Percentiles rank a stretch among this genome's conserved stretches.
Conservation (phyloP, 2,888 invertebrate species). For the Phortica okadai region DNA sequence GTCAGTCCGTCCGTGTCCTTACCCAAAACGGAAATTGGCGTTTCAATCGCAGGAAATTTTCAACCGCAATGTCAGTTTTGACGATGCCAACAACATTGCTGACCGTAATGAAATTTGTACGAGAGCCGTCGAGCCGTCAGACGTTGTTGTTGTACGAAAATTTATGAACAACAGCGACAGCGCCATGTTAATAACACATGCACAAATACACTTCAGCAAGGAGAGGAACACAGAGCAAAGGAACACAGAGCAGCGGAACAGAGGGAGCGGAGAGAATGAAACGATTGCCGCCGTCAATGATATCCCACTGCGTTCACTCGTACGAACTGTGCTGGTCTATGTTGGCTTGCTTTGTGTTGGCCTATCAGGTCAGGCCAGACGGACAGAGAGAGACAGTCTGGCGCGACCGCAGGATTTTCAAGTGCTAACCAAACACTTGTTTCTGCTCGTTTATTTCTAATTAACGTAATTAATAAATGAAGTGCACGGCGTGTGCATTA, state of each 20-base stretch:
- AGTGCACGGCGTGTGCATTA: constrained; percentile 1
- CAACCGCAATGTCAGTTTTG: constrained; percentile 12
- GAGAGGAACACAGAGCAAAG: no score
- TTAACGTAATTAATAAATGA: constrained; percentile 20
- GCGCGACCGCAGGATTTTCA: background rate
- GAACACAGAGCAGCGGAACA: no score
- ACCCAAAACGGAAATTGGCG: constrained; percentile 27
- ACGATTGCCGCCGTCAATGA: no score
- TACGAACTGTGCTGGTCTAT: no score
- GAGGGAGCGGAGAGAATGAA: no score
- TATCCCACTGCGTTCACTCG: no score
- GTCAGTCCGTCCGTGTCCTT: background rate
- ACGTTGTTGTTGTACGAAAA: background rate
- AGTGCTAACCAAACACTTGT: constrained; percentile 21
- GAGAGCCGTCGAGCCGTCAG: background rate
- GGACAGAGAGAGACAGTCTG: background rate
- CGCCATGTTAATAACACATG: background rate
- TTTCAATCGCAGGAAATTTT: constrained; percentile 31
- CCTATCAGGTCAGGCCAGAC: background rate
- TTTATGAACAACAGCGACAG: no score
- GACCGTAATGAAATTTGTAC: background rate
- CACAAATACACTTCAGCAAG: background rate
- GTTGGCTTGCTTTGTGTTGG: no score
- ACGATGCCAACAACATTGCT: background rate
- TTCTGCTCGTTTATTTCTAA: constrained; percentile 11